A percentile compares a stretch with the other conserved stretches of the same genome.
Conservation (phyloP, 2,797 vertebrate species). For the Liasis olivaceus region DNA sequence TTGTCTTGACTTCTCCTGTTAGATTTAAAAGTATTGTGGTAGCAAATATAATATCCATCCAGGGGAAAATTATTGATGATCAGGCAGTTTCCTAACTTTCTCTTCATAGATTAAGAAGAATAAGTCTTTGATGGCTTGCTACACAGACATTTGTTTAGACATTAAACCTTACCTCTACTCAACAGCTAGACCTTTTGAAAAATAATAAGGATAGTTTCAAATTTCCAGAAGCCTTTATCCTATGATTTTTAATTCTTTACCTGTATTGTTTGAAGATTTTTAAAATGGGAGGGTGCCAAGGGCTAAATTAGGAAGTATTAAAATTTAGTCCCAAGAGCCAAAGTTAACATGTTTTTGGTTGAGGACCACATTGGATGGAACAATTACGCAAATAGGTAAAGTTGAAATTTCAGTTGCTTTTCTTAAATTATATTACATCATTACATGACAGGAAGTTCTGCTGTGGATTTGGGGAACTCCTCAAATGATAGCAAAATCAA, state of each 20-base stretch:
- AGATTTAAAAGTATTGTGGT: conserved; percentile 3
- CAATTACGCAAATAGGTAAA: no score
- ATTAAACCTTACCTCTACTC: background rate
- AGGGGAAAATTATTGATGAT: conserved; percentile 1
- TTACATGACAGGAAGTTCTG: no score
- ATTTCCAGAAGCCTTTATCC: background rate
- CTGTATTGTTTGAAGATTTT: background rate
- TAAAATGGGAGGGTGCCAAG: no score
- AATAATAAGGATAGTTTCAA: background rate
- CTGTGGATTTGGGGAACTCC: no score
- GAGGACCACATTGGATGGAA: no score
- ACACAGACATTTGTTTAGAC: background rate
- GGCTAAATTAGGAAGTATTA: no score
- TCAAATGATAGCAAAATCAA: no score
- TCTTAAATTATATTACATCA: no score
- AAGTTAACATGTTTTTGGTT: no score
- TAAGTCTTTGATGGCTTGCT: background rate
- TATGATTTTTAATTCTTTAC: background rate
- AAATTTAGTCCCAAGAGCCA: no score
- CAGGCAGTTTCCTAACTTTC: background rate
- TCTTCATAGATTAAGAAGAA: background rate
- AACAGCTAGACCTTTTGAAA: background rate
- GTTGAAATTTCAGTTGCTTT: no score
- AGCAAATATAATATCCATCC: background rate
- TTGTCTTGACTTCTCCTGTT: background rate